Evolutionary conservation across 1,140 invertebrate genomes (phyloP).

Genomic region (Drosophila grimshawi): DNA sequence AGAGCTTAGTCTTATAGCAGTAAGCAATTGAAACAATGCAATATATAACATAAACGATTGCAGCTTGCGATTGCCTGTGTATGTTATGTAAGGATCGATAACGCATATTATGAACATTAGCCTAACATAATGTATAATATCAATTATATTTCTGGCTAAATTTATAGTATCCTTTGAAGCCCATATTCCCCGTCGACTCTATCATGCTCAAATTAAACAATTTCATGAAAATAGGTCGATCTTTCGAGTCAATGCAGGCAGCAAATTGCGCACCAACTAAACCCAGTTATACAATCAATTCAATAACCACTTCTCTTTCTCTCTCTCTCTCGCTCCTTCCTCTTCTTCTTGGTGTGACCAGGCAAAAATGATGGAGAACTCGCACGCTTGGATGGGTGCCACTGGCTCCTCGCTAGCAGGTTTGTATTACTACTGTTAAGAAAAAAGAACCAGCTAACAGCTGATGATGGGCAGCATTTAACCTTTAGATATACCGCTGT

Average conservation of each 20-base stretch:
- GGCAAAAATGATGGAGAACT: conserved; percentile 95
- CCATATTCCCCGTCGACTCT: background rate
- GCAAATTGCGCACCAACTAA: conserved; percentile 58
- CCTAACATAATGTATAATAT: no score
- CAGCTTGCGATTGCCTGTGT: no score
- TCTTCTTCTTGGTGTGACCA: conserved; percentile 84
- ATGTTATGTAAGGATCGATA: no score
- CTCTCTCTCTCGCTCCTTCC: conserved; percentile 3
- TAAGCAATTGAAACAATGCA: no score
- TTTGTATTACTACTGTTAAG: conserved; percentile 86
- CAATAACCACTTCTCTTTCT: conserved; percentile 36
- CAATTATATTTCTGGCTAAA: no score
- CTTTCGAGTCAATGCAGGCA: conserved; percentile 19
- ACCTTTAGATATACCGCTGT: conserved; percentile 20
- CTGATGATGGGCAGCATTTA: conserved; percentile 20
- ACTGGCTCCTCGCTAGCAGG: conserved; percentile 93
- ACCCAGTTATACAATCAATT: conserved; percentile 70
- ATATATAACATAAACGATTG: no score
- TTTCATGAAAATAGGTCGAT: conserved; percentile 59
- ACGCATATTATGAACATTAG: no score
- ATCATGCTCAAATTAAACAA: background rate
- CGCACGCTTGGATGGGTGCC: conserved; percentile 94
- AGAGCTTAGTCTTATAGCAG: no score
- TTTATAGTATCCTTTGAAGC: background rate
- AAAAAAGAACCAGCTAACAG: no score